Conservation (phyloP, 2,797 vertebrate species). For the Rhabdomys pumilio region DNA sequence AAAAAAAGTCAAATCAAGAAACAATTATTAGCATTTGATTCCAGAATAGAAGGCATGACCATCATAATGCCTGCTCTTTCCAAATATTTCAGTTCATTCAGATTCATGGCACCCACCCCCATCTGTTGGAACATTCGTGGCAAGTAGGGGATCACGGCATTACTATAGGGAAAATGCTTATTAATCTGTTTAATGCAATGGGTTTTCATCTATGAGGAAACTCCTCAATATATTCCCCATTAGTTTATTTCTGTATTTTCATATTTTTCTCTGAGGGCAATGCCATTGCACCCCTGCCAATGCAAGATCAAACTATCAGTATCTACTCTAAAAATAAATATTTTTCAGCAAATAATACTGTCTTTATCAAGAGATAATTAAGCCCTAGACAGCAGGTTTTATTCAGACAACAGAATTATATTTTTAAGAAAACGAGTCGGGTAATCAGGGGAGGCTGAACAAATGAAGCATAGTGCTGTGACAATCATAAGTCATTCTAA, state of each 20-base stretch:
- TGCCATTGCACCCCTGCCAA: background rate
- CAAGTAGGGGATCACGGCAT: background rate
- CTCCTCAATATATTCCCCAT: background rate
- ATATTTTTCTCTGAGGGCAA: background rate
- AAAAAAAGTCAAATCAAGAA: background rate
- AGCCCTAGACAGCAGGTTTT: background rate
- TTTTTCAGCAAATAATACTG: background rate
- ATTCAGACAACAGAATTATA: background rate
- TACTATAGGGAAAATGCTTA: background rate
- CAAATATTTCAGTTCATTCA: background rate
- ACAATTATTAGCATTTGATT: background rate
- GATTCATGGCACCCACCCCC: background rate
- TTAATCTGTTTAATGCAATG: background rate
- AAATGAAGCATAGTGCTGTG: background rate
- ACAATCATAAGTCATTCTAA: background rate
- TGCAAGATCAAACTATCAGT: background rate
- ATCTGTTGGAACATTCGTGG: background rate
- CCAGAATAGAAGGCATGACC: background rate
- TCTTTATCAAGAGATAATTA: conserved; percentile 26
- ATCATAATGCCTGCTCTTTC: background rate
- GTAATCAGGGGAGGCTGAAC: background rate
- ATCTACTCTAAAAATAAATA: background rate
- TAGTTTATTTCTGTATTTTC: background rate
- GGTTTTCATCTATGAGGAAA: background rate
- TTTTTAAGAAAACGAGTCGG: background rate